Percentiles rank a stretch among this genome's conserved stretches.
Evolutionary conservation across 2,888 invertebrate species (phyloP).

Genomic region (Leucophora obtusa): DNA sequence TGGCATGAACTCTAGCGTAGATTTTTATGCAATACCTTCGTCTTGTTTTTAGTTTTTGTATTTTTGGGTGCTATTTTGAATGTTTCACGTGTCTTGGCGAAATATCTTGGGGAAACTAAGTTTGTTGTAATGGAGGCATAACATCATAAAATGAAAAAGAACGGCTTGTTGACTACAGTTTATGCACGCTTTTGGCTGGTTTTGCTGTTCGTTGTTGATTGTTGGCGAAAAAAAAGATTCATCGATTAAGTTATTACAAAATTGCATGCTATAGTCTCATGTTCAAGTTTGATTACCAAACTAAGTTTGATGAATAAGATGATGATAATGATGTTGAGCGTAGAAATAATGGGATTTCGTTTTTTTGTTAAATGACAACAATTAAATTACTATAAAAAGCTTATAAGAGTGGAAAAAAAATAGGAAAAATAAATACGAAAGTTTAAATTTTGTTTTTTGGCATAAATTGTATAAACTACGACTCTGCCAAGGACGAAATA

Average conservation of each 20-base stretch:
- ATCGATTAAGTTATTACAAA: conserved; percentile 76
- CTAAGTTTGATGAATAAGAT: conserved; percentile 31
- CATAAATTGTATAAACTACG: not conserved
- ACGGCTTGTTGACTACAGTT: conserved; percentile 18
- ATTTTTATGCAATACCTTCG: conserved; percentile 40
- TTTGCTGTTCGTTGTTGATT: conserved; percentile 3
- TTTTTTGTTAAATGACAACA: conserved; percentile 12
- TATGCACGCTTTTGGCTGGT: not conserved
- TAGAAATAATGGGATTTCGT: conserved; percentile 4
- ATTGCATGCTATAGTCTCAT: conserved; percentile 55
- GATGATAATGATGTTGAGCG: conserved; percentile 32
- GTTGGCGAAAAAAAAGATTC: conserved; percentile 52
- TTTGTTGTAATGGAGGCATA: not conserved
- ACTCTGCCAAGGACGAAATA: not conserved
- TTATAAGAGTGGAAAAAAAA: not conserved
- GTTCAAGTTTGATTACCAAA: conserved; percentile 38
- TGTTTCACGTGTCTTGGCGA: conserved; percentile 37
- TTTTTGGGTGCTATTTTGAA: conserved; percentile 7
- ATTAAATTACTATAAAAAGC: conserved; percentile 22
- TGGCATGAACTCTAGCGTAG: conserved; percentile 55
- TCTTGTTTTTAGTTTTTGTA: not conserved
- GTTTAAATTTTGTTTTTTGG: not conserved
- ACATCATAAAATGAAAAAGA: not conserved
- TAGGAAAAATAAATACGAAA: not conserved
- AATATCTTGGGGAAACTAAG: conserved; percentile 29